Evolutionary conservation across 2,113 vertebrate genomes (phyloP), one percentile per base, ranked within the genome.

Genomic region (Peromyscus californicus): DNA sequence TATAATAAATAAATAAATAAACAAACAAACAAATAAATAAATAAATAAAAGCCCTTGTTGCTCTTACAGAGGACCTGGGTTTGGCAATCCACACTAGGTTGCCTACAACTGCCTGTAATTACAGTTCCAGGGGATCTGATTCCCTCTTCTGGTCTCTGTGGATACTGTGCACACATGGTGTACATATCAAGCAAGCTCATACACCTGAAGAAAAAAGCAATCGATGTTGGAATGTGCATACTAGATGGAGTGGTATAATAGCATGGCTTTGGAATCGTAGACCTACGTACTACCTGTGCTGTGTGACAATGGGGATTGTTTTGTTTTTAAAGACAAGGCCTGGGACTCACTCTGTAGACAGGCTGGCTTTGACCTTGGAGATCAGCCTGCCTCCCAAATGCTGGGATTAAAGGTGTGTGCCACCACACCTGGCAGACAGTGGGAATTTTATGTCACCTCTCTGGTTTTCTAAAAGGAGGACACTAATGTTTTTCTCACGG

Each of bases 391-490:
- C 69, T 72, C 69, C 69, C 36, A 19, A 21, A 3, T 39, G 70
- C 70, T 72, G 17, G 70, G 7, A 36, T 3, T 70, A 70, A 29
- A 67, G 67, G 67, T 6, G 67, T 69, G 67, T 0, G 1, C 70
- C 70, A 72, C 70, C 0, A n/a, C 36, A n/a, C 70, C 70, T 3
- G 4, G 36, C 8, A 22, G 36, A 51, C 1, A 65, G 59, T 54
- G 42, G 70, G 63, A 75, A 42, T 57, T 90, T 63, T 75, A 79
- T 36, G 29, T 26, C 59, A 63, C 42, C 39, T 82, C 36, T 88
- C 85, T 85, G 54, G 79, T 90, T 36, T 78, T 36, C 57, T 93
- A 36, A 90, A 83, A 39, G 90, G 75, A 63, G 61, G 26, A 79
- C 11, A 29, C 39, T 90, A 36, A 74, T 86, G 45, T 39, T 17